Percentiles rank a stretch among this genome's conserved stretches.
Conservation (phyloP, 2,113 vertebrate species). For the Callithrix jacchus region DNA sequence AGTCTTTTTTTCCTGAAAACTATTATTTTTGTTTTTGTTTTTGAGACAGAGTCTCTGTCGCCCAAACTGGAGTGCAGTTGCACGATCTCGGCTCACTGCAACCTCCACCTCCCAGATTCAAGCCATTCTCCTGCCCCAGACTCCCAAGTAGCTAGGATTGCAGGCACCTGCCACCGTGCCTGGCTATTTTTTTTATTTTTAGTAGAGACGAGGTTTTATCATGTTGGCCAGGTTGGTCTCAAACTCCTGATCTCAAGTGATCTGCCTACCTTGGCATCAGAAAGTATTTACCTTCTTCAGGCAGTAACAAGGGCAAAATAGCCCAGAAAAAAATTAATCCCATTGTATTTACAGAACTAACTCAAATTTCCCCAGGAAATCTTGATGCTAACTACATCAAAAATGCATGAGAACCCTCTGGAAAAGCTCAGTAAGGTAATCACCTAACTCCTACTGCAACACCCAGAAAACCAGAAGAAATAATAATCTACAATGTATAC, state of each 20-base stretch:
- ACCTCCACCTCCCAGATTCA: no score
- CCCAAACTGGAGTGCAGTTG: no score
- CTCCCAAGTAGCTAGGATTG: no score
- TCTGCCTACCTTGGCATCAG: no score
- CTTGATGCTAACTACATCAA: not conserved
- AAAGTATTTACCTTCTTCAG: not conserved
- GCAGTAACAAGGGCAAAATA: not conserved
- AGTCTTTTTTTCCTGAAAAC: not conserved
- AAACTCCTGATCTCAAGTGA: no score
- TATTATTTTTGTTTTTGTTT: not conserved
- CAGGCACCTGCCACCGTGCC: no score
- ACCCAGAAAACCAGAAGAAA: not conserved
- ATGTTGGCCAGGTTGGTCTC: no score
- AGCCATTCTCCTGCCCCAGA: no score
- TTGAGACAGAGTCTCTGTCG: no score
- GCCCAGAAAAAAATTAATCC: not conserved
- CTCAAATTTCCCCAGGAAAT: slow-evolving; percentile 39
- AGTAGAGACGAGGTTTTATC: no score
- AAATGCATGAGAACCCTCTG: not conserved
- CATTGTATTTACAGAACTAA: slow-evolving; percentile 17
- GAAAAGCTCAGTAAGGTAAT: not conserved
- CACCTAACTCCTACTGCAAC: not conserved
- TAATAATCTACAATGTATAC: not conserved
- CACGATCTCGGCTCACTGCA: no score
- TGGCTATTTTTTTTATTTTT: no score